Conservation (phyloP, 2,888 invertebrate genomes). For the Dasysyrphus albostriatus region DNA sequence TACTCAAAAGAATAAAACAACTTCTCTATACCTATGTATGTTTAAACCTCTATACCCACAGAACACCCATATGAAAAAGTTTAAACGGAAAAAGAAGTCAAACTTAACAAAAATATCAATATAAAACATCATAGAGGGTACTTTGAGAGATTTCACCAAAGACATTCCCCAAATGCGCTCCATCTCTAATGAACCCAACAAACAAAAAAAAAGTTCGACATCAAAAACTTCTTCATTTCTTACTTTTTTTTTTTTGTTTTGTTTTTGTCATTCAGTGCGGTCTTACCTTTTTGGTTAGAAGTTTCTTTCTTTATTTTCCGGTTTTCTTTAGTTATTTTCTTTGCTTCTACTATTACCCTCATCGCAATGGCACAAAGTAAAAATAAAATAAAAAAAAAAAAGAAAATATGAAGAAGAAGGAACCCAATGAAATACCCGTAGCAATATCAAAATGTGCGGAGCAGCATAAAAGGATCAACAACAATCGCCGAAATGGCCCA, state of each 20-base stretch:
- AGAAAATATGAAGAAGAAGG: conserved; percentile 14
- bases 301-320: conserved; percentile 46
- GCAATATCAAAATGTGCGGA: conserved; percentile 72
- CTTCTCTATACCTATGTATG: background rate
- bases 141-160: conserved; percentile 63
- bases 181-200: conserved; percentile 42
- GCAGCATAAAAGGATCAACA: conserved; percentile 84
- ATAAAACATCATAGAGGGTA: conserved; percentile 59
- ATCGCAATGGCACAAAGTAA: conserved; percentile 43
- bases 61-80: conserved; percentile 34
- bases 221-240: conserved; percentile 41
- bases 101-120: conserved; percentile 63
- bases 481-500: conserved; percentile 84
- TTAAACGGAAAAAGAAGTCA: conserved; percentile 52
- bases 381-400: conserved; percentile 10
- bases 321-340: conserved; percentile 48
- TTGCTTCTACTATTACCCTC: conserved; percentile 51
- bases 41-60: background rate
- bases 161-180: conserved; percentile 50
- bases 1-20: conserved; percentile 11
- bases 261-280: conserved; percentile 18
- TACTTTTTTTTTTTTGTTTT: background rate
- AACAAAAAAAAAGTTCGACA: conserved; percentile 35
- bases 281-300: conserved; percentile 31
- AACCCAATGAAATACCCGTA: conserved; percentile 66